Evolutionary conservation across 2,797 vertebrate genomes (phyloP).

Genomic region (Falco concolor): DNA sequence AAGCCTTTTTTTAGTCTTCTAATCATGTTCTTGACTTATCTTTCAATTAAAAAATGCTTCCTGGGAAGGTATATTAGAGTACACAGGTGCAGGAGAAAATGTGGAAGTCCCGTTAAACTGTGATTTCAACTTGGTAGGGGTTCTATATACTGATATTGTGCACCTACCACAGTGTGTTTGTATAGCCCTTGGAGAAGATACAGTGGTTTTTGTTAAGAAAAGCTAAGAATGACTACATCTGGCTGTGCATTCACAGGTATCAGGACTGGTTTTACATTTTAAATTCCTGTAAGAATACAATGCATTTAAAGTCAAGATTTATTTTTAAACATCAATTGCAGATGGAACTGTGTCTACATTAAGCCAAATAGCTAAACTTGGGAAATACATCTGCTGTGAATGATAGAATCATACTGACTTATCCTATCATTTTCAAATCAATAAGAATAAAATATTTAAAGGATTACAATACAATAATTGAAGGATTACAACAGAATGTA

Average conservation of each 20-base stretch:
- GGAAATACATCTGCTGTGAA: not conserved
- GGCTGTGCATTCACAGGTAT: not conserved
- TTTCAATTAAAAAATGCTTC: not conserved
- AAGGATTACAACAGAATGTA: not conserved
- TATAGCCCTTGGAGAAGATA: not conserved
- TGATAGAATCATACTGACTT: not conserved
- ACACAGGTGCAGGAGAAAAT: not conserved
- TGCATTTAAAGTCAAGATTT: not conserved
- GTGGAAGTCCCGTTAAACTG: not conserved
- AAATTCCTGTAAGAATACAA: not conserved
- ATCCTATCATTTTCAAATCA: not conserved
- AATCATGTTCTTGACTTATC: not conserved
- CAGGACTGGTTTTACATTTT: not conserved
- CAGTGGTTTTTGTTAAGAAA: not conserved
- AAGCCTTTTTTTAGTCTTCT: not conserved
- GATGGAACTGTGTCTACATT: not conserved
- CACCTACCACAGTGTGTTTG: not conserved
- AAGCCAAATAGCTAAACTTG: not conserved
- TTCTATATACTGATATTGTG: not conserved
- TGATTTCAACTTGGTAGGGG: not conserved
- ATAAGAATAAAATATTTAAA: not conserved
- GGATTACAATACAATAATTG: not conserved
- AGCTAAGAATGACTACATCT: not conserved
- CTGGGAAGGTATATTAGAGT: not conserved
- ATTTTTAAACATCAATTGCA: not conserved